Evolutionary conservation across 2,113 vertebrate genomes (phyloP).

Genomic region (Zosterops pallidus): DNA sequence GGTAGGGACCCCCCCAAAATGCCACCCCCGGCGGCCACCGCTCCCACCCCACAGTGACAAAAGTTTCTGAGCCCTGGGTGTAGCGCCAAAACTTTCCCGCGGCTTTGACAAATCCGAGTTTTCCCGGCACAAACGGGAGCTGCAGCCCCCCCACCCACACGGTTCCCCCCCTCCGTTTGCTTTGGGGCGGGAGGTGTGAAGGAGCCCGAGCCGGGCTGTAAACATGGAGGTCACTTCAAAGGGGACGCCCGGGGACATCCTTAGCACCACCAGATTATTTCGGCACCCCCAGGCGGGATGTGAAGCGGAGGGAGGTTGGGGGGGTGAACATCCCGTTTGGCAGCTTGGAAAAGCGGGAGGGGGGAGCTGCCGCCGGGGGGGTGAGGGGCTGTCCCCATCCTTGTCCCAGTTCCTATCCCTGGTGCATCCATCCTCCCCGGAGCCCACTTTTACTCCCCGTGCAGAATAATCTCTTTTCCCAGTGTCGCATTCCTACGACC

Average conservation of each 20-base stretch:
- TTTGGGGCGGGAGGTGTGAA: background rate
- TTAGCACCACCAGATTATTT: background rate
- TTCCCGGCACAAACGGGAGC: background rate
- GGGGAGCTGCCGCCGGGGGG: too few relatives aligned
- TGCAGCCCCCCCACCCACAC: background rate
- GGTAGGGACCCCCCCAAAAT: fast-evolving
- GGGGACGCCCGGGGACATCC: background rate
- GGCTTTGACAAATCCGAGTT: background rate
- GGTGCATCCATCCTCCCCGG: background rate
- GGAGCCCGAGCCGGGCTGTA: background rate
- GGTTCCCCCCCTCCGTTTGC: background rate
- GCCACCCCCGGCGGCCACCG: background rate
- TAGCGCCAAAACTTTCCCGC: background rate
- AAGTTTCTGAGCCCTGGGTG: background rate
- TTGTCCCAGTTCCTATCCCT: background rate
- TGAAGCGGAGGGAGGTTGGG: too few relatives aligned
- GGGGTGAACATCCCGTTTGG: background rate
- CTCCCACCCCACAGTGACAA: background rate
- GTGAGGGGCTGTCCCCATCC: too few relatives aligned
- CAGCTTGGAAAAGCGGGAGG: background rate
- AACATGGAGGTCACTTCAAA: conserved; percentile 33
- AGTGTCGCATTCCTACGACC: fast-evolving
- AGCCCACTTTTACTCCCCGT: background rate
- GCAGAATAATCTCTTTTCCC: background rate
- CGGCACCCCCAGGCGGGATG: background rate